Evolutionary conservation across 1,140 invertebrate genomes (phyloP), one percentile per base, ranked within the genome.

Genomic region (Bombus impatiens): DNA sequence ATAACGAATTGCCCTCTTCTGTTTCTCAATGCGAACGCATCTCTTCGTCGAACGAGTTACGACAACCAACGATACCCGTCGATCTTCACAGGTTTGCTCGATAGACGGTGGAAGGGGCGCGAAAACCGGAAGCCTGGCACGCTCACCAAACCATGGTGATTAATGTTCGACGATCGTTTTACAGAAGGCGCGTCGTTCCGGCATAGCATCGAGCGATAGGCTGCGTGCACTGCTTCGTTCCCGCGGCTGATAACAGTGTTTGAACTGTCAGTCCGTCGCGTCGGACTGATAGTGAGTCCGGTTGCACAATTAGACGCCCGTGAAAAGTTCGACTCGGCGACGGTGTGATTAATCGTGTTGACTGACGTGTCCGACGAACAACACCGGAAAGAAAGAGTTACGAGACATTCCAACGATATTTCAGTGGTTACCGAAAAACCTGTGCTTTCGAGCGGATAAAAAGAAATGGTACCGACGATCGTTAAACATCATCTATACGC

Each of bases 171-270:
- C 37, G 28, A 42, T 68, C 67, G 53, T 57, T 71, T 59, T 15
- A 76, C 42, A 65, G 71, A 68, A 82, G 44, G 22, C 47, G 32
- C 59, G 13, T 57, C 78, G 77, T 71, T 62, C 22, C 67, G 62
- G 47, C 65, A 53, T 32, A 76, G 5, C 82, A 35, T 62, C 67
- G 59, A 18, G 83, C 67, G 84, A 86, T 86, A 86, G 78, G 37
- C 22, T 22, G 80, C 35, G 40, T n/a, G 28, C 18, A n/a, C 44
- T 25, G 72, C 74, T 37, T 37, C 67, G 62, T 71, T n/a, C 82
- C 10, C 9, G 62, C 75, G 10, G 12, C 71, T 37, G 84, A 86
- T 86, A 86, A 86, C 78, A 76, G 8, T 86, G 72, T 86, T 86
- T 86, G 79, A 82, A 68, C 71, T 81, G 78, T 82, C 79, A 47